Evolutionary conservation across 2,797 vertebrate genomes (phyloP), one percentile per base, ranked within the genome.

Genomic region (Antrozous pallidus): DNA sequence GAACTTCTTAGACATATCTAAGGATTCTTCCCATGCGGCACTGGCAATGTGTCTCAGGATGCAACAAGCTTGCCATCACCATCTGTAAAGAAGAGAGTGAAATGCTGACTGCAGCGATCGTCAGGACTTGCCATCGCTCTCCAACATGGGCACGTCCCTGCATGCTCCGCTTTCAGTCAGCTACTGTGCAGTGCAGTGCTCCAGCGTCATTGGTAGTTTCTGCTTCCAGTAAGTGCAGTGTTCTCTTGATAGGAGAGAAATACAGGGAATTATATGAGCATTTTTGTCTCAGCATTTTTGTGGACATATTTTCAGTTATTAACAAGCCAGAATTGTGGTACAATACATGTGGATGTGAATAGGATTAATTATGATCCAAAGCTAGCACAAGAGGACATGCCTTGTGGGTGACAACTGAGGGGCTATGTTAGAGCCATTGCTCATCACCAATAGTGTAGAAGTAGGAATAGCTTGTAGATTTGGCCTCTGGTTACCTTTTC

Each of bases 401-500:
- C 54, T 67, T 83, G 36, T 28, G 22, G 33, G 33, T 90, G 63
- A 74, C 70, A 90, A 20, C 0, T 12, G 33, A 77, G 67, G 69
- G 33, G 9, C 56, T 71, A 12, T 61, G 20, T 88, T 88, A 61
- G 65, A 92, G 47, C 31, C 79, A 63, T 83, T 92, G 69, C 38
- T 54, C 16, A 13, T 71, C 63, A n/a, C 36, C 70, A 61, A 26
- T 69, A 58, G 49, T 71, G 6, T 18, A 77, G 63, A 91, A 61
- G 17, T 73, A 40, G 81, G n/a, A 94, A 51, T 77, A 86, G 73
- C 45, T 86, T 86, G 2, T 78, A 79, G 45, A 95, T 88, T 88
- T 91, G 71, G 45, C 91, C 94, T 93, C 26, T 63, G 80, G 79
- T 84, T 13, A 54, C 94, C 33, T 92, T 87, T 95, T 89, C 83